phyloP scores from a whole-genome alignment of 2,113 vertebrate genomes.

The Camelus dromedarius region DNA sequence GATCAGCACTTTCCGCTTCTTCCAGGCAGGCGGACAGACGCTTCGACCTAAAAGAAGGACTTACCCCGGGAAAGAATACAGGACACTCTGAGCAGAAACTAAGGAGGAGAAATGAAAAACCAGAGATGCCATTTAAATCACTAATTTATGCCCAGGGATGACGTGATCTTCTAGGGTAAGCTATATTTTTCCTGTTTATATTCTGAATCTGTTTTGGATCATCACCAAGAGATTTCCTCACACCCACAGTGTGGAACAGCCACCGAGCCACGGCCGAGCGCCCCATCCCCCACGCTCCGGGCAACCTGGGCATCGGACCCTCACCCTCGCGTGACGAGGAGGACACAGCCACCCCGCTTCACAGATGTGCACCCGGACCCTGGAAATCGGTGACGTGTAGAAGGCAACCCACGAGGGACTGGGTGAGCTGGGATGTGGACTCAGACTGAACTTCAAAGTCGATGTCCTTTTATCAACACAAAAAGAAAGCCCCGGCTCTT shows the following conservation, averaged over 20 bases:
- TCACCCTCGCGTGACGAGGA: fast-evolving
- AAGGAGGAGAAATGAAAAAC: neutral
- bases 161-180: fast-evolving
- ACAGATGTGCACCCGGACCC: neutral
- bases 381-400: neutral
- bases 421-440: neutral
- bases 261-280: fast-evolving
- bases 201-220: neutral
- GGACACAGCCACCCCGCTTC: neutral
- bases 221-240: fast-evolving
- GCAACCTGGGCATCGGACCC: too few relatives aligned
- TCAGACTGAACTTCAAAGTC: neutral
- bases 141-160: neutral
- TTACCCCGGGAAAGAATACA: neutral
- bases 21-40: neutral
- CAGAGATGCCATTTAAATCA: neutral
- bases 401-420: neutral
- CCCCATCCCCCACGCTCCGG: neutral
- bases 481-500: neutral
- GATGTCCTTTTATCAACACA: neutral
- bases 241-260: too few relatives aligned
- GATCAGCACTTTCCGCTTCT: neutral
- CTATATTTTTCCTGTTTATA: neutral
- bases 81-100: neutral
- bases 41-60: neutral